Conservation (phyloP, 2,797 vertebrate species). For the Neomorphus geoffroyi region DNA sequence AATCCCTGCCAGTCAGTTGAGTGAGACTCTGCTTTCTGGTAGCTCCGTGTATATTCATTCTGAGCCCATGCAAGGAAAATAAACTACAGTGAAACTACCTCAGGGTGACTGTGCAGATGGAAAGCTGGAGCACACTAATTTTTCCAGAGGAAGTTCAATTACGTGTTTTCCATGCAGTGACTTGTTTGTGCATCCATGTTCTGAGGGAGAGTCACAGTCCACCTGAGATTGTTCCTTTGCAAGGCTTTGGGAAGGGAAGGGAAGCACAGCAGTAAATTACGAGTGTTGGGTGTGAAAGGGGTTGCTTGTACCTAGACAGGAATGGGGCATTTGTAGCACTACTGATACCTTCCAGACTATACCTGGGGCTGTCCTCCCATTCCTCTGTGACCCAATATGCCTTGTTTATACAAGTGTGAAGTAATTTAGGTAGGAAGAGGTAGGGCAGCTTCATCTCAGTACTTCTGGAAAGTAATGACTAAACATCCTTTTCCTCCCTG, state of each 20-base stretch:
- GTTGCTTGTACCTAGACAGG: neutral
- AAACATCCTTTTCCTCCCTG: conserved; percentile 45
- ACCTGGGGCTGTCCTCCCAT: rapidly evolving
- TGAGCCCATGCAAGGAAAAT: neutral
- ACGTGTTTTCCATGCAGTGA: rapidly evolving
- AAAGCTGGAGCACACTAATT: neutral
- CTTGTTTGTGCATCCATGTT: neutral
- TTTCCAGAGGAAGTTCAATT: neutral
- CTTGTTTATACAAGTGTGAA: neutral
- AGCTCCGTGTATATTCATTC: neutral
- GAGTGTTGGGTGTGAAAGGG: neutral
- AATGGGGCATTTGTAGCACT: neutral
- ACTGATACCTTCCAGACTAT: neutral
- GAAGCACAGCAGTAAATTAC: rapidly evolving
- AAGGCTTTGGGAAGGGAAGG: neutral
- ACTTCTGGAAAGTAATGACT: conserved; percentile 14
- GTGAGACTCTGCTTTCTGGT: neutral
- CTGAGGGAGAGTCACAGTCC: neutral
- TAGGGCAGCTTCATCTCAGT: conserved; percentile 7
- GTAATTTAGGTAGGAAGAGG: conserved; percentile 12
- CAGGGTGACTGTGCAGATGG: neutral
- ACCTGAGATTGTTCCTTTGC: neutral
- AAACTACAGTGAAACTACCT: neutral
- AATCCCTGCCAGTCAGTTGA: neutral
- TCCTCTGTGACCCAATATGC: neutral